Conservation (phyloP, 2,888 invertebrate species). For the Ectemnius lituratus region DNA sequence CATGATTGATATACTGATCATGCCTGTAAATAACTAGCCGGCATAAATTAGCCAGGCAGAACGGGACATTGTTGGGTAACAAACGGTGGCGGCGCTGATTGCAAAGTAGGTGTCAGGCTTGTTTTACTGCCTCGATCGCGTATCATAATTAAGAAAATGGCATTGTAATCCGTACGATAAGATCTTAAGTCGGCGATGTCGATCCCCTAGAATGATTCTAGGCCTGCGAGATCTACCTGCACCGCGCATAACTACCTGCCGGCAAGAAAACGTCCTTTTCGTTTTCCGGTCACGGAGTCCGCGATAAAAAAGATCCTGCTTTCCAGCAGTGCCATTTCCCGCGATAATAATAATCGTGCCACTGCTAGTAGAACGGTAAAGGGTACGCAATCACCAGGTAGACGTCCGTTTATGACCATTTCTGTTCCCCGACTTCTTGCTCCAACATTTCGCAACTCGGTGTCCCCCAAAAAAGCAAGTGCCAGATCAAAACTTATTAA, state of each 20-base stretch:
- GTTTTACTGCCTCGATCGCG: slow-evolving; percentile 14
- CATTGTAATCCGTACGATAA: slow-evolving; percentile 12
- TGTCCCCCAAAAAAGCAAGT: no score
- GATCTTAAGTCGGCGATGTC: slow-evolving; percentile 2
- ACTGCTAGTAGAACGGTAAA: slow-evolving; percentile 31
- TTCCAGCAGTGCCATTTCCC: slow-evolving; percentile 44
- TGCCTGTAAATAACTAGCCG: no score
- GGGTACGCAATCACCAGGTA: slow-evolving; percentile 35
- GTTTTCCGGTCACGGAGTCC: slow-evolving; percentile 17
- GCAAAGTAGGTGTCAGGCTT: background rate
- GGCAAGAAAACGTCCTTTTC: slow-evolving; percentile 40
- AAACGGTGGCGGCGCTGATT: background rate
- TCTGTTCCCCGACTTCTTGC: background rate
- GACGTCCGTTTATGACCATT: slow-evolving; percentile 31
- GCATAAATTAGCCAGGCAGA: background rate
- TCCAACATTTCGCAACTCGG: no score
- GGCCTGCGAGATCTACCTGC: no score
- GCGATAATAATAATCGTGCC: slow-evolving; percentile 35
- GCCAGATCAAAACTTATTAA: slow-evolving; percentile 13
- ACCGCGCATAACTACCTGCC: background rate
- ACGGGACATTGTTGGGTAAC: background rate
- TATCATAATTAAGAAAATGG: slow-evolving; percentile 29
- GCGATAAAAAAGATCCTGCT: slow-evolving; percentile 36
- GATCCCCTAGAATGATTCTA: no score
- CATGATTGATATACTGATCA: no score